Base-by-base conservation (phyloP, 1,140 invertebrate species). In the Heliothis virescens region DNA sequence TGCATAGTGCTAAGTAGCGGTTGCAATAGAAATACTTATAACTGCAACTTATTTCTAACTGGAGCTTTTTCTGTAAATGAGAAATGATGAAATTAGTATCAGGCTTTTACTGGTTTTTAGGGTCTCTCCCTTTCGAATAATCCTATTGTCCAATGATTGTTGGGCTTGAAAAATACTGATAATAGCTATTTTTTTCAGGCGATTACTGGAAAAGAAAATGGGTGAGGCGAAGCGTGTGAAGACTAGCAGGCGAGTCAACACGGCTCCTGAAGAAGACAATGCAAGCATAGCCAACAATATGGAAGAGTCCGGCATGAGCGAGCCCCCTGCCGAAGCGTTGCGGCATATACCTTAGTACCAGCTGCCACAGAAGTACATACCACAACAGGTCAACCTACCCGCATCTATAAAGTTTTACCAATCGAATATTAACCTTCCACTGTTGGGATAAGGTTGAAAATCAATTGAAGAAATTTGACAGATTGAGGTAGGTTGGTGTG, bases 201-300 rank as follows among this genome's bases (percentile, higher is more conserved):
- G 88, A 41, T 63, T 93, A 74, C 16, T 93, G 72, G 87, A 90
- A 59, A 89, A 90, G 62, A 91, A 91, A 84, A 86, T 94, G 79
- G 89, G 80, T 3, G 86, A 91, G 75, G 87, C 88, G 18, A 93
- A 89, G 80, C 81, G 91, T 59, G 62, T 83, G 79, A 92, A 90
- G 82, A 85, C 62, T 34, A 81, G 88, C 7, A 82, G 85, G 69
- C 80, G 87, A 73, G 82, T 76, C 3, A 89, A 83, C 69, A 79
- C 82, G 9, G 75, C 83, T 13, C 73, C 86, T 16, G 86, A 87
- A 48, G 81, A 79, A 7, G 92, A 94, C 55, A 81, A 71, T 9
- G 69, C 85, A n/a, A 87, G 86, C 57, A 94, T 94, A 86, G 88
- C 90, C 1, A 84, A 91, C 59, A 88, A 90, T 34, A 93, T 94